Evolutionary conservation across 2,113 vertebrate genomes (phyloP), one percentile per base, ranked within the genome.

Genomic region (Corynorhinus townsendii): DNA sequence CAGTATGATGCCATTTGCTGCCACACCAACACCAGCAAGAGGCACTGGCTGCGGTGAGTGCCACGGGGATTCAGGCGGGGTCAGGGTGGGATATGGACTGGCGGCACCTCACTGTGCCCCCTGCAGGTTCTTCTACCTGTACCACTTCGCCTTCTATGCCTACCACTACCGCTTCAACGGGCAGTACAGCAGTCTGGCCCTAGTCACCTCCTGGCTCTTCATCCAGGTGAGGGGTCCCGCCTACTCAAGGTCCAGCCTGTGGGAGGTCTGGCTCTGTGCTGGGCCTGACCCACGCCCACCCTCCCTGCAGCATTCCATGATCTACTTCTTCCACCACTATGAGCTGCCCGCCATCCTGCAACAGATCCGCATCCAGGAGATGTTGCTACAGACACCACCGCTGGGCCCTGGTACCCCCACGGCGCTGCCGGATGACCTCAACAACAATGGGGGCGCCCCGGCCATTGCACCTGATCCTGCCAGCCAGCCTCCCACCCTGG

Each of bases 91-190:
- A 5, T 64, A 4, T 64, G 52, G 1, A 91, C 6, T 11, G 22
- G 47, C 7, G 2, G 86, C 35, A 15, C n/a, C 84, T 93, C 77
- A 93, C 11, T 22, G 16, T 54, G 8, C 22, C 17, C 3, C 89
- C 56, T 2, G 0, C 98, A 99, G 99, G 98, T 99, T 99, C 97
- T 99, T 99, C 98, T 99, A 99, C 47, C 96, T 99, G 86, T 99
- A 99, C 97, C 99, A 99, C 98, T 99, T 99, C 86, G 99, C 99
- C 69, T 99, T 99, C 97, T 99, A 99, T 0, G 99, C 99, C 7
- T 99, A 99, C 95, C 99, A 99, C 96, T 99, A 99, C 81, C 99
- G 99, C 62, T 99, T 99, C 98, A 99, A 99, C 0, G 99, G 99
- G 0, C 99, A 99, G 98, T 99, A 99, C 98, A 99, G 99, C 98